A percentile compares a stretch with the other conserved stretches of the same genome.
Conservation (phyloP, 2,888 invertebrate genomes). For the Aphodius sticticus region DNA sequence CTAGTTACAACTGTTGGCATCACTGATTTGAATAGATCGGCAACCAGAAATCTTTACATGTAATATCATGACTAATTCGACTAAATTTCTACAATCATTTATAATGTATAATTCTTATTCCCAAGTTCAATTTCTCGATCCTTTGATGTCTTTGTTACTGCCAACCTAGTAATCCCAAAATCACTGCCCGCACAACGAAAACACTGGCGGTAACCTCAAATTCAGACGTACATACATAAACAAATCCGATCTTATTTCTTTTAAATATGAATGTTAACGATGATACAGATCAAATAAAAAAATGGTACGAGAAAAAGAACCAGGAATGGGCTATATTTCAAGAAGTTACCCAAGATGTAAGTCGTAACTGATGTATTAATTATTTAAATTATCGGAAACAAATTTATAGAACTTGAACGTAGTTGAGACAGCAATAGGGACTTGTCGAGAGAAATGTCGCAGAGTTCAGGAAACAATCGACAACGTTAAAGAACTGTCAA, state of each 20-base stretch:
- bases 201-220: background rate
- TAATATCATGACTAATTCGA: too few relatives aligned
- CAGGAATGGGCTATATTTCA: conserved; percentile 15
- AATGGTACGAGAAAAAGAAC: background rate
- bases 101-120: too few relatives aligned
- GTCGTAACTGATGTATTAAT: background rate
- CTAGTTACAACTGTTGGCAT: too few relatives aligned
- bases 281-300: background rate
- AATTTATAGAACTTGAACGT: conserved; percentile 4
- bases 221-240: background rate
- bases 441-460: conserved; percentile 6
- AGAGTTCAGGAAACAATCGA: conserved; percentile 26
- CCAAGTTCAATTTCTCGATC: too few relatives aligned
- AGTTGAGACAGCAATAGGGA: conserved; percentile 9
- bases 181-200: too few relatives aligned
- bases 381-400: background rate
- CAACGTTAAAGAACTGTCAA: conserved; percentile 25
- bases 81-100: too few relatives aligned
- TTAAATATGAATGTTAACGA: background rate
- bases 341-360: conserved; percentile 17
- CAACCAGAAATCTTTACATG: too few relatives aligned
- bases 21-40: too few relatives aligned
- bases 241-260: background rate
- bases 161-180: too few relatives aligned
- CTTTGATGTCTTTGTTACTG: too few relatives aligned